phyloP scores from a whole-genome alignment of 30 jellyfish, hydroid and myxozoan species.

The Aurelia sp. region DNA sequence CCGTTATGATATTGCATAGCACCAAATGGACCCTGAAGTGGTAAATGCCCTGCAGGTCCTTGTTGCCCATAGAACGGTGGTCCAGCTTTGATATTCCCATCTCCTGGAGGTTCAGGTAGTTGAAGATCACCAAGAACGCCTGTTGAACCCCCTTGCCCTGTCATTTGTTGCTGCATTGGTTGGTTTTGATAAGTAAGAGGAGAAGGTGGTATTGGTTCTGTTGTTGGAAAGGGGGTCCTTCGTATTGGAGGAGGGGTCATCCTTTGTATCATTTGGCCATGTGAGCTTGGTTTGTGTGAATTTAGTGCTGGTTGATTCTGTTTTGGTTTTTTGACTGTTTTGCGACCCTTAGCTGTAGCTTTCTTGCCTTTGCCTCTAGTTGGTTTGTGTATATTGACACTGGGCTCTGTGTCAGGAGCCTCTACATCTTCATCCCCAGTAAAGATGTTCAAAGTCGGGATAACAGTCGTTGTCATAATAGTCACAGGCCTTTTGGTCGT shows the following conservation, averaged over 20 bases:
- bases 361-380: slow-evolving; percentile 2
- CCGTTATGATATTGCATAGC: slow-evolving; percentile 14
- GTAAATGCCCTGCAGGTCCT: slow-evolving; percentile 35
- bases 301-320: neutral
- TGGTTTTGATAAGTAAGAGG: neutral
- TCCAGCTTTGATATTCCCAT: slow-evolving; percentile 48
- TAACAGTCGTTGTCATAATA: slow-evolving; percentile 39
- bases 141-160: slow-evolving; percentile 58
- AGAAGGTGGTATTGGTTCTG: slow-evolving; percentile 3
- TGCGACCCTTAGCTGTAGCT: neutral
- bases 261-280: neutral
- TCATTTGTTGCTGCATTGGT: slow-evolving; percentile 33
- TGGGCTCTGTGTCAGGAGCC: slow-evolving; percentile 16
- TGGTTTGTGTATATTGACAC: neutral
- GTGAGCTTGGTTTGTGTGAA: neutral
- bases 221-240: neutral
- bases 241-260: neutral
- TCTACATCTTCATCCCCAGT: slow-evolving; percentile 91
- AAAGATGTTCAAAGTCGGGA: slow-evolving; percentile 87
- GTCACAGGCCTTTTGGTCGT: slow-evolving; percentile 3
- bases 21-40: slow-evolving; percentile 40
- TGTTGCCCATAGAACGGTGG: slow-evolving; percentile 81
- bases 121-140: slow-evolving; percentile 83
- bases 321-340: neutral
- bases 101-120: slow-evolving; percentile 78